Base-by-base conservation (phyloP, 2,797 vertebrate genomes). In the Catamblyrhynchus diadema region DNA sequence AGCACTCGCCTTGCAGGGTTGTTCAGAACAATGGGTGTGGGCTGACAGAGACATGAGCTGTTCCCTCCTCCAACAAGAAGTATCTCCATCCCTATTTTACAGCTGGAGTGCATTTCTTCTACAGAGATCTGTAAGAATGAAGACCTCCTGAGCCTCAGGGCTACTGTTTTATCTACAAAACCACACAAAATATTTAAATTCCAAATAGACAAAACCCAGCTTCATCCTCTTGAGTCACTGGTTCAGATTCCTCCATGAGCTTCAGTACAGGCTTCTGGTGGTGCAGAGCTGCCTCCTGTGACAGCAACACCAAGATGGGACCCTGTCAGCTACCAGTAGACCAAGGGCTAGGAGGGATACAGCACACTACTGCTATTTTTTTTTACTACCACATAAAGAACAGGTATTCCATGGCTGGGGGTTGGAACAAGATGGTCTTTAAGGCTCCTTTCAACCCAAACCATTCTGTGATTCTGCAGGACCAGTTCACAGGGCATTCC, bases 81-180 rank as follows among this genome's bases (percentile, higher is more conserved):
- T 6, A 61, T 13, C 39, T 27, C 59, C 64, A 37, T 17, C 41
- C 45, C 39, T 32, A 0, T 61, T 74, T n/a, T 47, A 89, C 23
- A 59, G 75, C 67, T 12, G n/a, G 42, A 86, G 12, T 3, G 9
- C 41, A 42, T 75, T 89, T 69, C 77, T 62, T 59, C 32, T 37
- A 7, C 9, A n/a, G 42, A 60, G 64, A 39, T 69, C 93, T 90
- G 89, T 84, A 91, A 86, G 85, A 91, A 72, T 61, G 53, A 89
- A 67, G 67, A 23, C 66, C 42, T 51, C 53, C 57, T 9, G 53
- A 83, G 70, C 88, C 90, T 65, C 7, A 45, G 47, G 86, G 82
- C 73, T 88, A 75, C 81, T 32, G 47, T 47, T 86, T 75, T 69
- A 90, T 74, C 79, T 72, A 61, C 61, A 91, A 93, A 94, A 90